phyloP scores from a whole-genome alignment of 2,797 vertebrate species.

The Lithobates sylvaticus region DNA sequence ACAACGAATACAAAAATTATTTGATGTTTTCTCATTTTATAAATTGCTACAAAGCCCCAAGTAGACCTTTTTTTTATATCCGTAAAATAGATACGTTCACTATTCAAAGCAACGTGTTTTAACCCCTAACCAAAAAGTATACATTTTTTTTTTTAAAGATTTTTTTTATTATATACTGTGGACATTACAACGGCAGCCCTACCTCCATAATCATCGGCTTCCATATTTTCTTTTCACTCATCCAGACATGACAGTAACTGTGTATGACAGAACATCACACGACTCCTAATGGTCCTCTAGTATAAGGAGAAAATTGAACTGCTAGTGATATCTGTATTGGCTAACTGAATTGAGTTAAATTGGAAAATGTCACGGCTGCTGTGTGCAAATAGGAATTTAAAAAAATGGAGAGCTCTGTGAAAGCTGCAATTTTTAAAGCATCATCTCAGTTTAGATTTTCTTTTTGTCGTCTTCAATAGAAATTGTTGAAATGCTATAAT shows the following conservation, averaged over 20 bases:
- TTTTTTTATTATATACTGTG: neutral
- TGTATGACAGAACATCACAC: slow-evolving; percentile 35
- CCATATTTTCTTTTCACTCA: neutral
- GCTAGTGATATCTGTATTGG: slow-evolving; percentile 47
- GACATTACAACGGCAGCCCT: neutral
- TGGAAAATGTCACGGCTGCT: slow-evolving; percentile 36
- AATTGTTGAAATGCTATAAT: slow-evolving; percentile 4
- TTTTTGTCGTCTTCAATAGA: slow-evolving; percentile 3
- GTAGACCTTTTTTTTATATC: too few species aligned
- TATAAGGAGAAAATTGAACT: slow-evolving; percentile 39
- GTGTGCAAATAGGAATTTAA: slow-evolving; percentile 45
- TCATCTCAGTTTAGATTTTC: slow-evolving; percentile 13
- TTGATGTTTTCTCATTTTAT: too few species aligned
- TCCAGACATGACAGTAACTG: slow-evolving; percentile 16
- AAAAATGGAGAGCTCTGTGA: slow-evolving; percentile 61
- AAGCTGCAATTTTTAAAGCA: slow-evolving; percentile 46
- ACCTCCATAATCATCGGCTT: neutral
- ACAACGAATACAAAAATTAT: too few species aligned
- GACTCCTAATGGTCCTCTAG: slow-evolving; percentile 27
- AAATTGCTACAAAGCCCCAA: too few species aligned
- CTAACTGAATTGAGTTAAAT: slow-evolving; percentile 50
- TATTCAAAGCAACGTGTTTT: too few species aligned
- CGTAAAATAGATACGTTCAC: too few species aligned
- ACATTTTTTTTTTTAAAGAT: too few species aligned
- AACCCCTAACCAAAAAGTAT: too few species aligned